Percentiles rank a stretch among this genome's conserved stretches.
These are phyloP conservation scores for Drosophila dives DNA, from an alignment of 2,888 invertebrate genomes.

Conservation along the genomic window DNA sequence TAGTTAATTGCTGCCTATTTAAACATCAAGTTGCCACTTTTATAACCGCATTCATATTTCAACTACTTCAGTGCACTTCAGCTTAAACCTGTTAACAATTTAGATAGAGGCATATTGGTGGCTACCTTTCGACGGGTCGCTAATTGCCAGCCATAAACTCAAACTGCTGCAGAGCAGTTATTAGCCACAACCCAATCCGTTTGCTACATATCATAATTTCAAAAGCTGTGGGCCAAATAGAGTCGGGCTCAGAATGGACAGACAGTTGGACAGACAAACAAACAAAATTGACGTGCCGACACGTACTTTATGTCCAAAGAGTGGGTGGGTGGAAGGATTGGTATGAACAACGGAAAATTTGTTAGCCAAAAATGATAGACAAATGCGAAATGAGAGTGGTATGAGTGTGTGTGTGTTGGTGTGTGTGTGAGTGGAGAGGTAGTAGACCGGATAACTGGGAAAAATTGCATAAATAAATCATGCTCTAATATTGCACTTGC, in stretches of 20 bases:
- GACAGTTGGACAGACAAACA: slow-evolving; percentile 56
- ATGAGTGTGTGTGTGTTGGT: neutral
- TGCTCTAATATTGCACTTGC: slow-evolving; percentile 82
- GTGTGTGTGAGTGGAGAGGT: neutral
- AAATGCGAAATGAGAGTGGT: slow-evolving; percentile 60
- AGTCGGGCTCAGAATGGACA: slow-evolving; percentile 10
- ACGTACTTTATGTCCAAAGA: slow-evolving; percentile 50
- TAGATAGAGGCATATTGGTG: neutral
- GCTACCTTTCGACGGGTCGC: slow-evolving; percentile 19
- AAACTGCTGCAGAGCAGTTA: slow-evolving; percentile 46
- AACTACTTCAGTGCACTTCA: slow-evolving; percentile 14
- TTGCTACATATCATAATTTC: slow-evolving; percentile 73
- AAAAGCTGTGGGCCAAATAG: slow-evolving; percentile 39
- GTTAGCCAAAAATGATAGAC: slow-evolving; percentile 76
- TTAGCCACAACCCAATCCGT: slow-evolving; percentile 50
- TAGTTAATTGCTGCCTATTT: neutral
- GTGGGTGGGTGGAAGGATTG: neutral
- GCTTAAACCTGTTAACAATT: slow-evolving; percentile 27
- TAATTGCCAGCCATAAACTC: slow-evolving; percentile 61
- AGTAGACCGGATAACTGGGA: slow-evolving; percentile 33
- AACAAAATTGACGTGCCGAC: slow-evolving; percentile 81
- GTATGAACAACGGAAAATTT: slow-evolving; percentile 67
- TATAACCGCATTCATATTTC: neutral
- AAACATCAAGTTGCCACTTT: slow-evolving; percentile 1
- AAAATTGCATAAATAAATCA: slow-evolving; percentile 83